Evolutionary conservation across 1,140 invertebrate genomes (phyloP).

Genomic region (Drosophila obscura): DNA sequence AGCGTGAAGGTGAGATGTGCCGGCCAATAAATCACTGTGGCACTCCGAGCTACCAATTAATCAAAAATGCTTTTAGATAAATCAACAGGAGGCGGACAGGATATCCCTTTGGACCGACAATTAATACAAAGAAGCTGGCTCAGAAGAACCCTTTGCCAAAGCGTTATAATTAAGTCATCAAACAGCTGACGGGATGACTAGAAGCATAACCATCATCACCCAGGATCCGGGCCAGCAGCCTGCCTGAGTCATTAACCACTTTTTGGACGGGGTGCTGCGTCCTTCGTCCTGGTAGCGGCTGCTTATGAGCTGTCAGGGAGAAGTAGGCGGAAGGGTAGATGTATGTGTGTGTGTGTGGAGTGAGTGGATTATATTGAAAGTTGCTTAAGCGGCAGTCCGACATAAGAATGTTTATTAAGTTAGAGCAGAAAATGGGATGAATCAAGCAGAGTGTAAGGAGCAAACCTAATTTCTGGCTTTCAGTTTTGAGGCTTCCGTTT

Average conservation of each 20-base stretch:
- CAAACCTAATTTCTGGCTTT: constrained; percentile 12
- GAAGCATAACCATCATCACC: constrained; percentile 28
- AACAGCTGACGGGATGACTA: constrained; percentile 57
- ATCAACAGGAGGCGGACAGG: constrained; percentile 25
- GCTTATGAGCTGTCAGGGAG: constrained; percentile 56
- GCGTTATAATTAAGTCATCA: constrained; percentile 69
- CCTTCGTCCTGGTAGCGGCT: not conserved
- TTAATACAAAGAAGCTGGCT: constrained; percentile 42
- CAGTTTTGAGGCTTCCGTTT: constrained; percentile 17
- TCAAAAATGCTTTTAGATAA: constrained; percentile 58
- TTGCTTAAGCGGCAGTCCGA: not conserved
- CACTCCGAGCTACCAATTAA: constrained; percentile 51
- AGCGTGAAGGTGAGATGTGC: constrained; percentile 28
- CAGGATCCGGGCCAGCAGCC: constrained; percentile 29
- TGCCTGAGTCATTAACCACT: constrained; percentile 26
- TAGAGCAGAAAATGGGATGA: constrained; percentile 38
- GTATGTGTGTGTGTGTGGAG: not conserved
- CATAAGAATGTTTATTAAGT: constrained; percentile 31
- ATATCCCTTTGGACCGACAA: constrained; percentile 29
- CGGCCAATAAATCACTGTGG: constrained; percentile 63
- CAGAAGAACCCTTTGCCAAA: constrained; percentile 33
- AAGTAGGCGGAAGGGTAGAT: too few relatives aligned
- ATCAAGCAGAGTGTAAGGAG: constrained; percentile 19
- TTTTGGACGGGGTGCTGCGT: not conserved
- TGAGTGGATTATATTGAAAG: constrained; percentile 35